These are phyloP conservation scores for Plemyria rubiginata DNA, from an alignment of 2,888 invertebrate species.

Conservation along the genomic window DNA sequence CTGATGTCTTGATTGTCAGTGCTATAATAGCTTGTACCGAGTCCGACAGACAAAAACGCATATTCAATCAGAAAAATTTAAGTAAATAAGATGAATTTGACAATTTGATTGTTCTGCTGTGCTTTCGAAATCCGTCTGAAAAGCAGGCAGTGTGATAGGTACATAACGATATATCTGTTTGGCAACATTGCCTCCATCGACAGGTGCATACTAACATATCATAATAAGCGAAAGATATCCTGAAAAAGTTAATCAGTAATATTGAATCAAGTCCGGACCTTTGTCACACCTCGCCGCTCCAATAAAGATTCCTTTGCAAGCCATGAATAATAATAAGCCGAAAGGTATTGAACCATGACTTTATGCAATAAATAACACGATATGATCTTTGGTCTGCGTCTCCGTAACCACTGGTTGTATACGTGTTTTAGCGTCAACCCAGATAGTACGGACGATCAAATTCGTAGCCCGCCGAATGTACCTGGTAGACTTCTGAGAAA, in stretches of 20 bases:
- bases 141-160: too few species aligned
- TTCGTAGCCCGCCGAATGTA: neutral
- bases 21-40: neutral
- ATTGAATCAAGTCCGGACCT: conserved; percentile 16
- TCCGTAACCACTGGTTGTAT: conserved; percentile 38
- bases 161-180: neutral
- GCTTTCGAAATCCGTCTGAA: neutral
- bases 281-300: conserved; percentile 46
- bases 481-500: neutral
- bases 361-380: conserved; percentile 70
- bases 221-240: neutral
- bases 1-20: neutral
- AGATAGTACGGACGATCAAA: conserved; percentile 10
- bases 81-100: too few species aligned
- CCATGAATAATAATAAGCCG: conserved; percentile 70
- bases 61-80: neutral
- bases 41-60: neutral
- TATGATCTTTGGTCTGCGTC: conserved; percentile 63
- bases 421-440: conserved; percentile 31
- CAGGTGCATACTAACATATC: neutral
- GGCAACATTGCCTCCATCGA: neutral
- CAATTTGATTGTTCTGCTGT: neutral
- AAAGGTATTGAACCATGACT: conserved; percentile 70
- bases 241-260: conserved; percentile 3
- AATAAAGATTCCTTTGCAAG: conserved; percentile 55